phyloP scores from a whole-genome alignment of 1,140 invertebrate species.

The Hermatobates lingyangjiaoensis region DNA sequence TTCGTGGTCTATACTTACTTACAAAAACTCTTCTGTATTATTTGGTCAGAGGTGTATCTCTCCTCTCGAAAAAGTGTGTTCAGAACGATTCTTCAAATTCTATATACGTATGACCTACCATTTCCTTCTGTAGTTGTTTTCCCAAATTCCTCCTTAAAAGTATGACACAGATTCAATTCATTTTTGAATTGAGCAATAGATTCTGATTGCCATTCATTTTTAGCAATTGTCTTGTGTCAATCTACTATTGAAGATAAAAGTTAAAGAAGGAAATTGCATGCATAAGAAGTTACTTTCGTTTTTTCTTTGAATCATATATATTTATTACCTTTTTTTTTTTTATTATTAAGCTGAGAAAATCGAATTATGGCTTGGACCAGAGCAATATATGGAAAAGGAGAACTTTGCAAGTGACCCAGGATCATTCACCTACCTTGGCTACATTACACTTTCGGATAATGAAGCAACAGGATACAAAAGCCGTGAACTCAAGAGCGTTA shows the following conservation, averaged over 20 bases:
- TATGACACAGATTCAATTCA: neutral
- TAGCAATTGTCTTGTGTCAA: neutral
- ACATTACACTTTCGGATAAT: slow-evolving; percentile 65
- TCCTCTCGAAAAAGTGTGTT: too few relatives aligned
- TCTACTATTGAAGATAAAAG: neutral
- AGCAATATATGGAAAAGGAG: slow-evolving; percentile 1
- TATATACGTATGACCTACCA: too few relatives aligned
- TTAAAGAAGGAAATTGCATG: neutral
- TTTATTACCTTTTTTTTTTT: neutral
- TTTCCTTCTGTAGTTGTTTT: too few relatives aligned
- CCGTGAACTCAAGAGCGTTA: slow-evolving; percentile 67
- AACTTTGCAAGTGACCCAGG: slow-evolving; percentile 7
- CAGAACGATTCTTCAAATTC: too few relatives aligned
- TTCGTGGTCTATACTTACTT: too few relatives aligned
- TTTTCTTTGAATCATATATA: too few relatives aligned
- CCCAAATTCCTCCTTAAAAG: neutral
- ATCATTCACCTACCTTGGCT: slow-evolving; percentile 52
- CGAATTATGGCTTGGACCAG: slow-evolving; percentile 31
- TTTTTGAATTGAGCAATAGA: neutral
- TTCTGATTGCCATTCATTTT: neutral
- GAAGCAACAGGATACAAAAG: slow-evolving; percentile 61
- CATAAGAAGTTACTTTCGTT: neutral
- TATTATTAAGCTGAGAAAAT: slow-evolving; percentile 25
- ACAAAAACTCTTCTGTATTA: too few relatives aligned
- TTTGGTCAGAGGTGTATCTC: too few relatives aligned